Evolutionary conservation across 2,888 invertebrate species (phyloP), one percentile per base, ranked within the genome.

Genomic region (Agrochola lychnidis): DNA sequence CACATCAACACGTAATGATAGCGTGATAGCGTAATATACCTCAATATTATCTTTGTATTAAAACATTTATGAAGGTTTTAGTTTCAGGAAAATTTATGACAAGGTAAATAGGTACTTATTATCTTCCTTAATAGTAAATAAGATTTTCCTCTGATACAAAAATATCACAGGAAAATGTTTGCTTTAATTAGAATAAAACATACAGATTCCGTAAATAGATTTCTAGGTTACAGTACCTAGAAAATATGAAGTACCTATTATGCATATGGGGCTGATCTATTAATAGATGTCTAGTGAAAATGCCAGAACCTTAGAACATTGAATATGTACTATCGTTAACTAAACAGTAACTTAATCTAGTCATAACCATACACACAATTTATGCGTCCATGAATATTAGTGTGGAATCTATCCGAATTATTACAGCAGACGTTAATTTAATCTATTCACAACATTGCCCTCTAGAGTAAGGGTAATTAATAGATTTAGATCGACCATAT

Each of bases 391-490:
- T 79, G 59, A 83, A 79, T 83, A 83, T 76, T 66, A 51, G 72
- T 48, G 30, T 59, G 53, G 61, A 48, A 78, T 70, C 69, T 80
- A 70, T 74, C 53, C 72, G 40, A 81, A 79, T 83, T 76, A 79
- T 76, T 73, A 77, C 40, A 70, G 64, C 61, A 30, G 71, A 73
- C 62, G 75, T 75, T 56, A 70, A 79, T 76, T 72, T 68, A 81
- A 79, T 85, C 42, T 76, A 79, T 83, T 78, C 85, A 79, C 77
- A 85, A 83, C 79, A 83, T 79, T 72, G 64, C 74, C 72, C 61
- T 69, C 14, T 53, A 30, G 74, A 70, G 59, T 62, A 40, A 40
- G 70, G 36, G 70, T 79, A 72, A 82, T 82, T 77, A 76, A 83
- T 82, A 82, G 78, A 80, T 80, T 70, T 72, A 73, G 53, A 83